phyloP scores from a whole-genome alignment of 2,888 invertebrate species.

The Omphaloscelis lunosa region DNA sequence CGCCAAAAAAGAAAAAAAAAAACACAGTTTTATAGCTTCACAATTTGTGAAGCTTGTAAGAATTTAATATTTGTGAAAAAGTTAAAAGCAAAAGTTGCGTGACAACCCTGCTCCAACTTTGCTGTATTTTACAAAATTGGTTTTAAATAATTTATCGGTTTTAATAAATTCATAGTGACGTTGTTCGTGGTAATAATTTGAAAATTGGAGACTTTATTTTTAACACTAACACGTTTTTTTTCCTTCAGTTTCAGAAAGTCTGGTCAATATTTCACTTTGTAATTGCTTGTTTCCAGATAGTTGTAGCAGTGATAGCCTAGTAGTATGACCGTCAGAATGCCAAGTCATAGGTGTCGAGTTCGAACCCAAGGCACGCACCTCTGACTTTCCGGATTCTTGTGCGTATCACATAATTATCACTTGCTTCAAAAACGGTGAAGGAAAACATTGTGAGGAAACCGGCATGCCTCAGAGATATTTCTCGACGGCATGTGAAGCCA shows the following conservation, averaged over 20 bases:
- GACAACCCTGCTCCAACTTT: constrained; percentile 40
- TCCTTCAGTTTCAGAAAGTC: background rate
- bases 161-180: constrained; percentile 36
- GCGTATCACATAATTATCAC: too few relatives aligned
- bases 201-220: background rate
- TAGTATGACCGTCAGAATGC: too few relatives aligned
- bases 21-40: background rate
- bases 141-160: constrained; percentile 54
- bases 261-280: background rate
- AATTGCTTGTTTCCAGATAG: background rate
- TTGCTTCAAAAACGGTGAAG: too few relatives aligned
- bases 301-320: background rate
- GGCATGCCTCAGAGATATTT: too few relatives aligned
- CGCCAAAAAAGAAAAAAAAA: background rate
- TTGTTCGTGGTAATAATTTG: constrained; percentile 5
- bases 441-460: too few relatives aligned
- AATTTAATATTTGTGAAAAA: background rate
- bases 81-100: background rate
- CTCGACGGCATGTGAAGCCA: too few relatives aligned
- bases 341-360: too few relatives aligned
- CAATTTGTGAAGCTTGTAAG: background rate
- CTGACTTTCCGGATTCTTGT: too few relatives aligned
- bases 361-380: too few relatives aligned
- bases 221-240: background rate
- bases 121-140: constrained; percentile 45